A percentile compares a stretch with the other conserved stretches of the same genome.
Conservation (phyloP, 1,140 invertebrate species). For the Hesperophylax magnus region DNA sequence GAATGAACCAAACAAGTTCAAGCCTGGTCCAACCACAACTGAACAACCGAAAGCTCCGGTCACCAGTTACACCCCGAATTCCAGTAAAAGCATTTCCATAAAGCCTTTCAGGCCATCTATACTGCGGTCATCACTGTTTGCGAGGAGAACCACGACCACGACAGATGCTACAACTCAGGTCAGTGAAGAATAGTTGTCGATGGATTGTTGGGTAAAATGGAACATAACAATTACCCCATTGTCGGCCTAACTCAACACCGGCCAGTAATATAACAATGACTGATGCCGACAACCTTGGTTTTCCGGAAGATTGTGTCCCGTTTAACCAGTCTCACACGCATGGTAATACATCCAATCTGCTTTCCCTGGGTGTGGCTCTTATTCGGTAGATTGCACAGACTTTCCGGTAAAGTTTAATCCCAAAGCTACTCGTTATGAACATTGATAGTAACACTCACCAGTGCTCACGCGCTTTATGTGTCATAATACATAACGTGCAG, state of each 20-base stretch:
- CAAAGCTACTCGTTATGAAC: conserved; percentile 45
- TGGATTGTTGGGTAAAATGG: not conserved
- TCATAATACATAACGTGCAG: conserved; percentile 31
- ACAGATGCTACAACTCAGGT: conserved; percentile 59
- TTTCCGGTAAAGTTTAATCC: conserved; percentile 18
- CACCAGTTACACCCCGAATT: conserved; percentile 42
- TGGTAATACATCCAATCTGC: conserved; percentile 33
- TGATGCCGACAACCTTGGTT: not conserved
- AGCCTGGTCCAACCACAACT: conserved; percentile 21
- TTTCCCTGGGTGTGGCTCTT: conserved; percentile 41
- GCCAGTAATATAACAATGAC: conserved; percentile 40
- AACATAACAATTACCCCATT: conserved; percentile 13
- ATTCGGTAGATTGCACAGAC: conserved; percentile 17
- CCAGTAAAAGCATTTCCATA: conserved; percentile 63
- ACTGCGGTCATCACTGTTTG: conserved; percentile 63
- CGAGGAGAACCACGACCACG: conserved; percentile 60
- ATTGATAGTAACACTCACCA: conserved; percentile 33
- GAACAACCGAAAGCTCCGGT: conserved; percentile 18
- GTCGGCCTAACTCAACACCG: conserved; percentile 27
- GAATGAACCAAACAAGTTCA: conserved; percentile 59
- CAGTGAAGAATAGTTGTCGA: conserved; percentile 57
- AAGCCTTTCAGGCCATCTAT: conserved; percentile 63
- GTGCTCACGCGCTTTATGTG: conserved; percentile 34
- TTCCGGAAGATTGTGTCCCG: conserved; percentile 16
- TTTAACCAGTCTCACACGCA: conserved; percentile 20